Base-by-base conservation (phyloP, 1,140 invertebrate species). In the Neuroterus valhalla region DNA sequence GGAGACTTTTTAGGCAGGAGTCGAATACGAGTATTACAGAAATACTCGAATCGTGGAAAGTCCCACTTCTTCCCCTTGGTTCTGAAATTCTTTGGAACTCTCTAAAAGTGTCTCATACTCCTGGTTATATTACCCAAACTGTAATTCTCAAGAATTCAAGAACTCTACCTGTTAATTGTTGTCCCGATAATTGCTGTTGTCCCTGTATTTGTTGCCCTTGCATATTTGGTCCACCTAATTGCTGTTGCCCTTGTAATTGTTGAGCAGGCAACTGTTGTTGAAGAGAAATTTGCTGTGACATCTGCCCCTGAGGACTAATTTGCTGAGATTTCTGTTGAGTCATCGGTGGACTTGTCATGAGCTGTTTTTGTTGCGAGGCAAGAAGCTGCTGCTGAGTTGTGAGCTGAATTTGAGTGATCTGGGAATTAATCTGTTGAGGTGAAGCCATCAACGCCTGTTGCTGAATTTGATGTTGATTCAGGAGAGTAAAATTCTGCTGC, bases 211-310 rank as follows among this genome's bases (percentile, higher is more conserved):
- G 78, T 44, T 83, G 83, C 68, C 78, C 72, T 17, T 70, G 74
- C 43, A 71, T 67, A 70, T 69, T 48, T 55, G 81, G 87, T 84
- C 71, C 86, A 82, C 23, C 19, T 0, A 52, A 2, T 73, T 89
- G 88, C 8, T 85, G 26, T 73, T 89, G 86, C 67, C 87, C 85
- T 23, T 17, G 83, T 5, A 82, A 79, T 38, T 85, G 87, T 23
- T 84, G 82, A 42, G 86, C 68, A 0, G 87, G 78, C 44, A 88
- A 84, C 11, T 86, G 84, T 66, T 89, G 85, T 52, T 88, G 90
- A 2, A 86, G 75, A 2, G 84, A 84, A 44, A 50, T 44, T 17
- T 82, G 79, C 8, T 70, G 77, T 6, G 55, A 15, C 26, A 77
- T 74, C 75, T 75, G 71, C 48, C 83, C 79, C 71, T 87, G 84